Percentiles rank a stretch among this genome's conserved stretches.
phyloP scores from a whole-genome alignment of 92 coral and sea anemone species.

The Epizoanthus illoricatus region DNA sequence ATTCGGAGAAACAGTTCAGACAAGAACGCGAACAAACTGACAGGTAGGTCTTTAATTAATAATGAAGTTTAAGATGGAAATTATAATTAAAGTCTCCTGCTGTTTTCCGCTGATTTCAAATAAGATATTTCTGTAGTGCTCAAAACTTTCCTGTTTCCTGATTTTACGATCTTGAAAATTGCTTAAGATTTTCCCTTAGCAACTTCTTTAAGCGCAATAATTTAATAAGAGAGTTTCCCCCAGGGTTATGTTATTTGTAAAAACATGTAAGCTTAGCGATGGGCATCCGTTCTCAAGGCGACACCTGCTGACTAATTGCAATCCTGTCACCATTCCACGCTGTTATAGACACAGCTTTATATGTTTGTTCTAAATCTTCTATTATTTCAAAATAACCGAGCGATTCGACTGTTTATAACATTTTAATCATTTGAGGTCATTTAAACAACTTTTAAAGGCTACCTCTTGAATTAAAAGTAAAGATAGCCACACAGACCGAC shows the following conservation, averaged over 20 bases:
- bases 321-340: not conserved
- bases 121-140: not conserved
- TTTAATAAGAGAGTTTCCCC: not conserved
- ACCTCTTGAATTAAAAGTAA: too few species aligned
- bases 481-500: too few species aligned
- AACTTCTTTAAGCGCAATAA: not conserved
- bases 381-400: not conserved
- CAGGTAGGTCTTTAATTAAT: constrained; percentile 29
- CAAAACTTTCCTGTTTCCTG: not conserved
- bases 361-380: not conserved
- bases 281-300: constrained; percentile 29
- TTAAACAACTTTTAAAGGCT: too few species aligned
- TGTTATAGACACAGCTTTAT: not conserved
- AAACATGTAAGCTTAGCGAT: constrained; percentile 15
- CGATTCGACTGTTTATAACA: too few species aligned
- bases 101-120: constrained; percentile 1
- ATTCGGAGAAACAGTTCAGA: constrained; percentile 34
- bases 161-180: not conserved
- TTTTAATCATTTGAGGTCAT: too few species aligned
- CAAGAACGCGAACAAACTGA: not conserved
- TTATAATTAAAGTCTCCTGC: not conserved
- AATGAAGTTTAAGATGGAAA: constrained; percentile 1
- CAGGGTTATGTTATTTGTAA: not conserved
- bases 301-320: constrained; percentile 19
- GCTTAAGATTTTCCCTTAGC: not conserved